A percentile compares a stretch with the other conserved stretches of the same genome.
phyloP scores from a whole-genome alignment of 1,140 invertebrate genomes.

The Leptonema lineaticorne region DNA sequence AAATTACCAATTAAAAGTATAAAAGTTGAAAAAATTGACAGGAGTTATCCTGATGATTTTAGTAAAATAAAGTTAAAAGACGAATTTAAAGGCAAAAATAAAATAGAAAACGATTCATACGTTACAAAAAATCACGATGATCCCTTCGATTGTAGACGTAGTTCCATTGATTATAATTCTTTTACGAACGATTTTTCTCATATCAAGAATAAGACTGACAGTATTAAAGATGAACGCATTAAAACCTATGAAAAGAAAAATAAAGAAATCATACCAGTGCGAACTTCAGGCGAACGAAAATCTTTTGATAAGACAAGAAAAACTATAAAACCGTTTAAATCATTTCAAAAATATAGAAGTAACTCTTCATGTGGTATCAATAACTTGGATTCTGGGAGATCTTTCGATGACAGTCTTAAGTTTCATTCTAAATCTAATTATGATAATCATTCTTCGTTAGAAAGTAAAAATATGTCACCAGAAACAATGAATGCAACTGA shows the following conservation, averaged over 20 bases:
- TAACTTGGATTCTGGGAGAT: conserved; percentile 8
- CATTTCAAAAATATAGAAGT: conserved; percentile 27
- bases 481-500: conserved; percentile 68
- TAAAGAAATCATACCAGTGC: conserved; percentile 1
- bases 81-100: conserved; percentile 19
- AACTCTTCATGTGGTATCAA: conserved; percentile 3
- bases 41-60: conserved; percentile 19
- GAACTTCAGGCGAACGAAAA: conserved; percentile 35
- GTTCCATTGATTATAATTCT: conserved; percentile 15
- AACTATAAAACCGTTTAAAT: not conserved
- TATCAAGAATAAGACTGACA: not conserved
- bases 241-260: not conserved
- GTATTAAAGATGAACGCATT: not conserved
- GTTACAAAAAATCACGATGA: not conserved
- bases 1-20: conserved; percentile 44
- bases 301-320: conserved; percentile 30
- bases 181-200: conserved; percentile 14
- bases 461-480: conserved; percentile 44
- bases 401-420: conserved; percentile 19
- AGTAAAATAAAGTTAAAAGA: conserved; percentile 14
- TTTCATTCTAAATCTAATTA: conserved; percentile 29
- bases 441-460: not conserved
- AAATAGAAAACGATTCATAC: conserved; percentile 5
- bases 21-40: conserved; percentile 46
- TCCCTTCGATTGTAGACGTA: conserved; percentile 3